Conservation (phyloP, 35 echinoderm and acorn worm species). For the Lytechinus variegatus region DNA sequence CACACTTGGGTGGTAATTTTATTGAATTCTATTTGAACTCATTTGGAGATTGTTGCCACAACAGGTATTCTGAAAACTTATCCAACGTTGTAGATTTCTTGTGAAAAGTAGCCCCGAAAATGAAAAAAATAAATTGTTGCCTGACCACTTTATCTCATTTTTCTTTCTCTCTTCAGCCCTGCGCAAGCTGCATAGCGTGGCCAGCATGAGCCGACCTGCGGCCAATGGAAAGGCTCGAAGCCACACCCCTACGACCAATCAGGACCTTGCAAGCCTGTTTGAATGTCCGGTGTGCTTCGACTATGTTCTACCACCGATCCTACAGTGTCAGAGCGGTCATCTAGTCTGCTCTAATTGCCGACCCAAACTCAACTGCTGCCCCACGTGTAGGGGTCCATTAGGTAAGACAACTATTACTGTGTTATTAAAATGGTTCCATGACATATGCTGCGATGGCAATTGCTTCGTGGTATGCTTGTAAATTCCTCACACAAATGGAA, state of each 20-base stretch:
- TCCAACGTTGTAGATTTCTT: too few species aligned
- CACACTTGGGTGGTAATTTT: too few species aligned
- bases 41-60: too few species aligned
- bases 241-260: conserved; percentile 98
- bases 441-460: too few species aligned
- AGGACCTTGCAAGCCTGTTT: conserved; percentile 96
- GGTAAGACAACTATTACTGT: conserved; percentile 56
- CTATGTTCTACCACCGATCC: conserved; percentile 97
- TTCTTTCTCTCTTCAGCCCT: conserved; percentile 51
- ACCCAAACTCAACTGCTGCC: conserved; percentile 96
- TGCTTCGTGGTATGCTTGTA: too few species aligned
- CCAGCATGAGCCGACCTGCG: conserved; percentile 91
- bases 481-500: too few species aligned
- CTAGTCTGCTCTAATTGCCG: conserved; percentile 93
- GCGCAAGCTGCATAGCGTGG: conserved; percentile 69
- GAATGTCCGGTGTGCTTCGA: conserved; percentile 99
- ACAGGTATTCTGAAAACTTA: too few species aligned
- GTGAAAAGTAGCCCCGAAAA: too few species aligned
- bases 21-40: too few species aligned
- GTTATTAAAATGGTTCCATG: too few species aligned
- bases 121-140: too few species aligned
- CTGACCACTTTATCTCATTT: conserved; percentile 12
- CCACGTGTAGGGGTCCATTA: conserved; percentile 92
- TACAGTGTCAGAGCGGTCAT: conserved; percentile 98
- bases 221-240: conserved; percentile 83